Evolutionary conservation across 2,888 invertebrate species (phyloP), one percentile per base, ranked within the genome.

Genomic region (Oxystoma pomonae): DNA sequence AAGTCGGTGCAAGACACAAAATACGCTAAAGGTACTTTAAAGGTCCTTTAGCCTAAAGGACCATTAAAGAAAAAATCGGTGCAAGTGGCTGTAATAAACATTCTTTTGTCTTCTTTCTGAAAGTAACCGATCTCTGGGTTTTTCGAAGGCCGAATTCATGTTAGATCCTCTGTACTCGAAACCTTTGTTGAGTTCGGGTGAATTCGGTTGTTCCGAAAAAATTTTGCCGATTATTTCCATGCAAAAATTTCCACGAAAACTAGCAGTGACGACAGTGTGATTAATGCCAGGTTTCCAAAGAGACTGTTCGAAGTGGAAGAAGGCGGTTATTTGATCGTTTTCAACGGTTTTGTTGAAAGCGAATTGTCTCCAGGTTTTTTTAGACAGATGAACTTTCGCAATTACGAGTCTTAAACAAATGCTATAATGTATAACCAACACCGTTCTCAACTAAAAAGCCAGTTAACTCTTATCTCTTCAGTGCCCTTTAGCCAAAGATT

Each of bases 161-260:
- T 80, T 98, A 1, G 86, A 86, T 67, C 96, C 98, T 0, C 88
- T 92, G 81, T 87, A 91, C 70, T 91, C 96, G 0, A 95, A 93
- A 80, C 90, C 94, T 78, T 77, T 98, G 1, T 86, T 95, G 50
- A 83, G 84, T 35, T 90, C 94, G 66, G 93, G 87, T 57, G 89
- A 95, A 72, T 92, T 90, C 82, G 93, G 90, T 0, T 99, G 98
- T 75, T 90, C 95, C 0, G 93, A 94, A 68, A 98, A 99, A 79
- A 91, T 95, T 1, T 80, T 95, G 1, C 91, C 91, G 0, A 93
- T 99, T 68, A 87, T 94, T 2, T 89, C 96, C 0, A 93, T 98
- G 93, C 82, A 78, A 90, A 90, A 59, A 86, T 97, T 0, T 96
- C 96, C 75, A 81, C 88, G 0, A 88, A 88, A 65, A 91, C 92